Evolutionary conservation across 1,140 invertebrate genomes (phyloP), one percentile per base, ranked within the genome.

Genomic region (Archivesica marissinica): DNA sequence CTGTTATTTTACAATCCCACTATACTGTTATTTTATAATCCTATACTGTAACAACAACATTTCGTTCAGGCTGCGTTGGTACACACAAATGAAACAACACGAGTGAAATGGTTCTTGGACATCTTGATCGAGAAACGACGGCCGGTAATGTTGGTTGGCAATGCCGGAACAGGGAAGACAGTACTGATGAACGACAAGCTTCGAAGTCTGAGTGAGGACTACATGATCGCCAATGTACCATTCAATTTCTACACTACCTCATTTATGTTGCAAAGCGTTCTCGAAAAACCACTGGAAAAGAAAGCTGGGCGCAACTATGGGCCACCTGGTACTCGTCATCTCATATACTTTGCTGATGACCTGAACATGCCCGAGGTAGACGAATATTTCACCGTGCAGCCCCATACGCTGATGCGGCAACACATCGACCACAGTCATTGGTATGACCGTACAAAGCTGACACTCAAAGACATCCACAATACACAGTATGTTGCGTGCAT

Each of bases 311-410:
- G 97, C 88, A 99, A 98, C 94, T 99, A 97, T 90, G 98, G 98
- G 6, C 98, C 98, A 28, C 98, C 98, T 2, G 98, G 98, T 41
- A 98, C 96, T 89, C 98, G 99, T 93, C 97, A 96, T 0, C 94
- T 99, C n/a, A 96, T 99, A 82, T 99, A 99, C 92, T 99, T 99
- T 93, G 97, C 99, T 81, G 98, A 99, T 92, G 98, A 99, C 91
- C 97, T 99, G 96, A 99, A 99, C 92, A 99, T 99, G 98, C 98
- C 98, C 20, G 97, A 99, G 95, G 98, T 99, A 11, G 98, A 99
- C 94, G 93, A 95, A 61, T 99, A 99, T 91, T 98, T 97, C 17
- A 99, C 98, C 0, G 98, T 99, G 0, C 98, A 99, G 94, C 98
- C 98, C 0, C 98, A 99, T 92, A 99, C 98, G 0, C 94, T 99